These are phyloP conservation scores for Poeciliopsis presidionis DNA, from an alignment of 2,797 vertebrate genomes.

Conservation along the genomic window DNA sequence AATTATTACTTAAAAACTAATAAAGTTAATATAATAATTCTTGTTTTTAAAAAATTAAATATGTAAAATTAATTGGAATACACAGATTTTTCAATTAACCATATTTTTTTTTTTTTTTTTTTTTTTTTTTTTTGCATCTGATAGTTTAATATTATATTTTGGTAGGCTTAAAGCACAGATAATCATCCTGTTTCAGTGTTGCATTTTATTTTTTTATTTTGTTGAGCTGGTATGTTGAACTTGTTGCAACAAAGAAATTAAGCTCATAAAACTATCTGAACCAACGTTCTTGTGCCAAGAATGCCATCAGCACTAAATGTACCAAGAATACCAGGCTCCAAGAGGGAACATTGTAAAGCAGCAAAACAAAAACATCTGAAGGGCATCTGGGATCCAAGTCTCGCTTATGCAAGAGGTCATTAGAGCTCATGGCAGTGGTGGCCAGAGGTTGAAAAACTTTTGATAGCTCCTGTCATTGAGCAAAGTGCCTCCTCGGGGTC, in stretches of 20 bases:
- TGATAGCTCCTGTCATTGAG: slow-evolving; percentile 43
- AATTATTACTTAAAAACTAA: background rate
- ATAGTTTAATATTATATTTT: background rate
- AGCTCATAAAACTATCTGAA: background rate
- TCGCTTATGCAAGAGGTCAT: slow-evolving; percentile 34
- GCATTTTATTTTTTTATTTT: background rate
- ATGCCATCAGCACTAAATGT: slow-evolving; percentile 1
- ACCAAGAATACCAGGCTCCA: slow-evolving; percentile 15
- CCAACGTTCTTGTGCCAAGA: background rate
- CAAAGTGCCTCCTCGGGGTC: slow-evolving; percentile 11
- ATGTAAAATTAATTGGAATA: background rate
- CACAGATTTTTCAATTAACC: background rate
- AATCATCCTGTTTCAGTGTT: background rate
- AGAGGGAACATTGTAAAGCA: background rate
- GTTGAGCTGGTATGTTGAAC: background rate
- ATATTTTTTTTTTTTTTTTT: background rate
- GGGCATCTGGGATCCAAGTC: slow-evolving; percentile 28
- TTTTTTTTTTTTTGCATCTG: background rate
- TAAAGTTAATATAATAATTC: background rate
- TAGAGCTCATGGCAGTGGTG: slow-evolving; percentile 18
- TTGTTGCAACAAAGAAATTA: background rate
- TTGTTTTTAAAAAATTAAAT: background rate
- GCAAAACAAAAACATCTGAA: slow-evolving; percentile 50
- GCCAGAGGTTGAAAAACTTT: slow-evolving; percentile 40
- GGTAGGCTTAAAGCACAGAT: background rate